Base-by-base conservation (phyloP, 2,888 invertebrate genomes). In the Parnassius smintheus region DNA sequence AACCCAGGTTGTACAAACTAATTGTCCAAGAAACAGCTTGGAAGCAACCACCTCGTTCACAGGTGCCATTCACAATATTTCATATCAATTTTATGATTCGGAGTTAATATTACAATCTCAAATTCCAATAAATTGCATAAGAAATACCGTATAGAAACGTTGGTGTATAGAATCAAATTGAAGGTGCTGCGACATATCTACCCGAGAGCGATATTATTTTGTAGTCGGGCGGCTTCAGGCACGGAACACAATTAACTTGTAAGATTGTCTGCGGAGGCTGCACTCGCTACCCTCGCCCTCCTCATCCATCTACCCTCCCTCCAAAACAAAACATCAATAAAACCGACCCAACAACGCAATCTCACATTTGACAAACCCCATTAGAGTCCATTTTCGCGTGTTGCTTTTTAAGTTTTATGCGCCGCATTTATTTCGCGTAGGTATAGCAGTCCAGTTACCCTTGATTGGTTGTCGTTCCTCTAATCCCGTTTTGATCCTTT, bases 381-480 rank as follows among this genome's bases (percentile, higher is more conserved):
- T 12, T 76, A 85, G 61, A 72, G 85, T 80, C 65, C 48, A 70
- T 63, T 74, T 67, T 83, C 35, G 66, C 4, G 45, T 69, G 69
- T 4, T 44, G 2, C 10, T 61, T 72, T 80, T 83, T 78, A 82
- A 86, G 87, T 91, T 91, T 90, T 90, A 90, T 89, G 88, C 86
- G 86, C 81, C 86, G 87, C 88, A 91, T 91, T 91, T 91, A 91
- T 91, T 88, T 91, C 83, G 83, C 83, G 90, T 91, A 91, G 91
- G 89, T 91, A 91, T 88, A 91, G 79, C 87, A 87, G 92, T 92
- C 92, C 92, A 91, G 92, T 92, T 92, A 92, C 91, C 91, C 93
- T 94, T 94, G 94, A 94, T 94, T 94, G 94, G 94, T 93, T 93
- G 93, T 93, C 93, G 93, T 93, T 93, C 91, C 90, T 92, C 93